Percentiles rank a stretch among this genome's conserved stretches.
Conservation (phyloP, 2,113 vertebrate species). For the Trogon melanurus region DNA sequence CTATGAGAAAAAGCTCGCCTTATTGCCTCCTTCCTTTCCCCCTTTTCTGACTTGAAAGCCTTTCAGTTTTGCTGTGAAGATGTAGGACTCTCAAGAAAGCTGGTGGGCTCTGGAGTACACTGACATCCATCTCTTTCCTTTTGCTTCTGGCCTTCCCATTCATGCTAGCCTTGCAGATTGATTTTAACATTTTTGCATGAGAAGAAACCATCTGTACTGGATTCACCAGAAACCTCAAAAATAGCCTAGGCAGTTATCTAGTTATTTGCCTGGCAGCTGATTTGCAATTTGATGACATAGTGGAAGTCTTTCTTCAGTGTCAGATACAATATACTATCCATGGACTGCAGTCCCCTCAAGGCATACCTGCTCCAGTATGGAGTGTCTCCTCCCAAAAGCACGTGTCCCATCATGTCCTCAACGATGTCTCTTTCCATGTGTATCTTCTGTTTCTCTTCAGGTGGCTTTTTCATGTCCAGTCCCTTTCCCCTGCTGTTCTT, state of each 20-base stretch:
- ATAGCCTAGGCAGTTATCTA: neutral
- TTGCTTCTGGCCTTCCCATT: neutral
- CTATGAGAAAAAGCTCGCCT: neutral
- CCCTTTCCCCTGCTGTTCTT: neutral
- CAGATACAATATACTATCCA: neutral
- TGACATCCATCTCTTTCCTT: neutral
- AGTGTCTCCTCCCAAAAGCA: neutral
- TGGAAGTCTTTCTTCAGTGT: neutral
- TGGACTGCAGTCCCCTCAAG: neutral
- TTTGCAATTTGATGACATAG: neutral
- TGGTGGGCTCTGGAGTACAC: neutral
- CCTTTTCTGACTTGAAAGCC: neutral
- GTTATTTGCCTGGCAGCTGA: neutral
- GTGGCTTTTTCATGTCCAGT: neutral
- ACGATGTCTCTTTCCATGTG: neutral
- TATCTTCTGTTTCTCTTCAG: neutral
- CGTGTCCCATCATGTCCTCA: rapidly evolving
- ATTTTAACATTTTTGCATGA: neutral
- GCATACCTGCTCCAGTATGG: neutral
- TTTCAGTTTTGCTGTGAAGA: neutral
- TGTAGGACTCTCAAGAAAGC: neutral
- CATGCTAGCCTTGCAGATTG: neutral
- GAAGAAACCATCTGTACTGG: neutral
- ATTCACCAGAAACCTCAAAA: neutral
- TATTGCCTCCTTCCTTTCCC: neutral